Base-by-base conservation (phyloP, 2,113 vertebrate species). In the Oceanodroma tethys region DNA sequence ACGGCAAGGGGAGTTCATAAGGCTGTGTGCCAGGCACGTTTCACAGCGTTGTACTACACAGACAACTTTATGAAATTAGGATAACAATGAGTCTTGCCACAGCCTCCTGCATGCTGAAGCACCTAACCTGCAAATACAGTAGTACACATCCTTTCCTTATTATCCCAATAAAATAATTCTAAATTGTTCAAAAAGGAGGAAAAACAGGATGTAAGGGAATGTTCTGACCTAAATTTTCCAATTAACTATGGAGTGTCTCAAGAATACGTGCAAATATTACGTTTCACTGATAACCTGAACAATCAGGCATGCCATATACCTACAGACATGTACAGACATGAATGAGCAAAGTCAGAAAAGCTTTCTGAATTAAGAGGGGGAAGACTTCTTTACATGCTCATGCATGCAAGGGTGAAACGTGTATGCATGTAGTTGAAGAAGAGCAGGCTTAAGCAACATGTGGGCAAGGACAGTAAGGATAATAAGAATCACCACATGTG, bases 1-100 rank as follows among this genome's bases (percentile, higher is more conserved):
- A 96, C 32, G 93, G 74, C 96, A 88, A 94, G 32, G 34, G 26
- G 55, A 88, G 62, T 59, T 94, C 81, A 66, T 59, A 83, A 70
- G 78, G 87, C 94, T 91, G 74, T 29, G 59, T 76, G 78, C 89
- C 91, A 95, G 74, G 29, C 93, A 95, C 18, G 16, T 94, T 90
- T 93, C 70, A 68, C 29, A 56, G 21, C 17, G 30, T 76, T 95
- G 73, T 96, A 95, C 81, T 88, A 93, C 85, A 94, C 1, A 6
- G 60, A 82, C 45, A 83, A 91, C 23, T 53, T 95, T 86, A 89
- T 82, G 56, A 87, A 81, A 90, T 95, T 80, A 86, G 84, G 79
- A 76, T 79, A 86, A 78, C 60, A 88, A 67, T 53, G 66, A 94
- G 53, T 34, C 20, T 50, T 81, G 40, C 38, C 81, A 94, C 59